Percentiles rank a stretch among this genome's conserved stretches.
Evolutionary conservation across 2,113 vertebrate species (phyloP).

Genomic region (Holacanthus passer): DNA sequence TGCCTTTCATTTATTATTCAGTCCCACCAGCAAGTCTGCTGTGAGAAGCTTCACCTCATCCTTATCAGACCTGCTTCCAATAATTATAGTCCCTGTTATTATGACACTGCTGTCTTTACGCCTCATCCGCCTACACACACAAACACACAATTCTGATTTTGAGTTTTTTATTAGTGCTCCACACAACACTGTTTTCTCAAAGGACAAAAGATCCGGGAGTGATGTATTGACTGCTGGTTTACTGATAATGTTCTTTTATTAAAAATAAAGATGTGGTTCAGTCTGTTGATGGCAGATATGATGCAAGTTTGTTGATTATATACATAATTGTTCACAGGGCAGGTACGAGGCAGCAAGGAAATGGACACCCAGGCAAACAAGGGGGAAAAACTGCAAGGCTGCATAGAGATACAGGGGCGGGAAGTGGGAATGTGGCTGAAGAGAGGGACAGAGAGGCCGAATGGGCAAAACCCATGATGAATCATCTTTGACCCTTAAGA

Average conservation of each 20-base stretch:
- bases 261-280: slow-evolving; percentile 2
- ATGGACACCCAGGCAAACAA: background rate
- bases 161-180: background rate
- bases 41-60: slow-evolving; percentile 41
- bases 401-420: no score
- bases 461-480: no score
- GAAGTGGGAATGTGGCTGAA: no score
- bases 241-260: slow-evolving; percentile 7
- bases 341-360: background rate
- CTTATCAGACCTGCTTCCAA: slow-evolving; percentile 50
- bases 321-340: background rate
- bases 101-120: slow-evolving; percentile 27
- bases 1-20: slow-evolving; percentile 67
- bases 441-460: no score
- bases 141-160: slow-evolving; percentile 17
- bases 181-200: slow-evolving; percentile 13
- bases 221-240: slow-evolving; percentile 10
- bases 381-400: no score
- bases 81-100: slow-evolving; percentile 48
- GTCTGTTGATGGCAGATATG: background rate
- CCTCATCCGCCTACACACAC: slow-evolving; percentile 4
- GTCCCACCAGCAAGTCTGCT: slow-evolving; percentile 27
- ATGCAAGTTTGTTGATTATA: background rate
- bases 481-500: no score
- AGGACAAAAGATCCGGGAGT: background rate